Base-by-base conservation (phyloP, 2,888 invertebrate genomes). In the Platerodrilus igneus region DNA sequence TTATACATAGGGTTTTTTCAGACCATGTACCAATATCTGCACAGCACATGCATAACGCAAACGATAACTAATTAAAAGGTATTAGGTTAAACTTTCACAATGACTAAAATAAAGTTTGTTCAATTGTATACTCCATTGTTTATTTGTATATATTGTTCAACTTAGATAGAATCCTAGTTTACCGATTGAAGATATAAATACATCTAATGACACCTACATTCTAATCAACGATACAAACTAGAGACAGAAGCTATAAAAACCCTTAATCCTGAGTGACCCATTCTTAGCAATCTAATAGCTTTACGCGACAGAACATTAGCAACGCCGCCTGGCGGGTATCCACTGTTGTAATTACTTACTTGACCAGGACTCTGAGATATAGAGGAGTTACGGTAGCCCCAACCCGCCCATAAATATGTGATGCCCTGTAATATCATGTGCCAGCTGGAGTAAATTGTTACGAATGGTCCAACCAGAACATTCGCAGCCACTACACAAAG, bases 371-470 rank as follows among this genome's bases (percentile, higher is more conserved):
- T 52, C 55, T 55, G 55, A 53, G 53, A 55, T 53, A 55, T 53
- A 53, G 53, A 55, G 53, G 53, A 55, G 55, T 52, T 55, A 52
- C 51, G 47, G 53, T 48, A 49, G 57, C 50, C 58, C 62, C 62
- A 57, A 60, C 56, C 55, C 60, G 62, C 59, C 64, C 65, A 67
- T 68, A 68, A 68, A 68, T 68, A 68, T 65, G 63, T 67, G 66
- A 68, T 67, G 67, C 62, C 62, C 62, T 64, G 66, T 67, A 68
- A 68, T 68, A 68, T 66, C 67, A 67, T 65, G 67, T 67, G 67
- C 67, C 67, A 67, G 68, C 66, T 68, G 66, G 64, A 60, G 61
- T 64, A 68, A 68, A 68, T 68, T 68, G 68, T 67, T 68, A 68
- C 67, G 65, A 67, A 68, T 68, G 67, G 64, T 57, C 61, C 57